Evolutionary conservation across 2,888 invertebrate species (phyloP), one percentile per base, ranked within the genome.

Genomic region (Laothoe populi): DNA sequence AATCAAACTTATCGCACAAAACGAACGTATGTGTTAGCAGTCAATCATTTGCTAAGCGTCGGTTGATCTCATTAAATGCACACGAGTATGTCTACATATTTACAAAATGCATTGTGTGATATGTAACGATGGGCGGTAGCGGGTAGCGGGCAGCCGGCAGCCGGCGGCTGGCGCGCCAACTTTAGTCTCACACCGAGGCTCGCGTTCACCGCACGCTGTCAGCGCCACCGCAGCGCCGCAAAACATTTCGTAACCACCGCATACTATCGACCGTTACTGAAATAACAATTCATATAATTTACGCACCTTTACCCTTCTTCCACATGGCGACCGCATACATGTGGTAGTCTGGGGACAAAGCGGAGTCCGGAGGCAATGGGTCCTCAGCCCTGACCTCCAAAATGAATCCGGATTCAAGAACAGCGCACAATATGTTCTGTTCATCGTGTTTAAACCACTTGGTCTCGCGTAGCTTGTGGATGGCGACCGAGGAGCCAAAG

Each of bases 401-500:
- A 72, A 96, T 94, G 86, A 96, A 96, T 62, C 96, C 96, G 46
- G 95, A 94, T 84, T 96, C 95, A 76, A 96, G 93, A 63, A 96
- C 96, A 62, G 96, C 95, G 83, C 95, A 95, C 71, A 96, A 93
- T 73, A 96, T 95, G 75, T 95, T 94, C 79, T 95, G 94, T 88
- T 96, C 95, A 74, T 95, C 95, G 71, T 95, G 94, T 71, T 94
- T 94, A 81, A 96, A 96, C 96, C 96, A 96, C 92, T 96, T 96
- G 67, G 95, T 95, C 82, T 96, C 95, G 68, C 95, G 92, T 70
- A 95, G 89, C 79, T 95, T 95, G 81, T 95, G 95, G 66, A 95
- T 95, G 58, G 95, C 95, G 44, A 95, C 95, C 59, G 95, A 95
- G 66, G 95, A 95, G 66, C 94, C 94, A 82, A 94, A 94, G 66